Base-by-base conservation (phyloP, 2,113 vertebrate species). In the Ancistrus triradiatus region DNA sequence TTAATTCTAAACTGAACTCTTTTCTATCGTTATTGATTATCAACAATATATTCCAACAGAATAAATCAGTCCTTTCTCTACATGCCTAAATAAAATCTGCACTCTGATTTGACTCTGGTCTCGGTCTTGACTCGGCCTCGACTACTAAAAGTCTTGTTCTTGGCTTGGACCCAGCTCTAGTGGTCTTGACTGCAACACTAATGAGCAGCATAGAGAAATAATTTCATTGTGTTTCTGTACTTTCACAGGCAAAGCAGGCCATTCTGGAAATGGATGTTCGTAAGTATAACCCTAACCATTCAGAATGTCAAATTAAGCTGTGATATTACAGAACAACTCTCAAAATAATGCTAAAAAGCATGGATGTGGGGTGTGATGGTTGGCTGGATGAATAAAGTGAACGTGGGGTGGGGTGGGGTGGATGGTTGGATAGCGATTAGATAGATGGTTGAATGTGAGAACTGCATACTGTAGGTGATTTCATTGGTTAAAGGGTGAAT, bases 221-320 rank as follows among this genome's bases (percentile, higher is more conserved):
- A 15, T 3, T 18, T 19, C 19, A 46, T 24, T n/a, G 4, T 7
- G 15, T 33, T 43, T 49, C 37, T 37, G 28, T n/a, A n/a, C n/a
- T n/a, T 17, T 68, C 17, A 15, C 77, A 98, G 96, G 96, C 96
- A 70, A 98, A 99, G 64, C 93, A 97, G 84, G 96, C 94, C 21
- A 96, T 99, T 88, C 82, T 99, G 19, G 95, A 98, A 80, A 98
- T 98, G 95, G 96, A 99, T 81, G 88, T 91, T 71, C 86, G 95
- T 99, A 90, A 97, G 95, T 96, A 33, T 4, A 27, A 50, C 17
- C 25, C 48, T 25, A 21, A 59, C 8, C 21, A 14, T 44, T 46
- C 6, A 21, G 42, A 33, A 33, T 33, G 28, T 33, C 9, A 9
- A 9, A 33, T 33, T 4, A 33, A 33, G 4, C 28, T 33, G 4